Evolutionary conservation across 2,888 invertebrate genomes (phyloP).

Genomic region (Phengaris alcon): DNA sequence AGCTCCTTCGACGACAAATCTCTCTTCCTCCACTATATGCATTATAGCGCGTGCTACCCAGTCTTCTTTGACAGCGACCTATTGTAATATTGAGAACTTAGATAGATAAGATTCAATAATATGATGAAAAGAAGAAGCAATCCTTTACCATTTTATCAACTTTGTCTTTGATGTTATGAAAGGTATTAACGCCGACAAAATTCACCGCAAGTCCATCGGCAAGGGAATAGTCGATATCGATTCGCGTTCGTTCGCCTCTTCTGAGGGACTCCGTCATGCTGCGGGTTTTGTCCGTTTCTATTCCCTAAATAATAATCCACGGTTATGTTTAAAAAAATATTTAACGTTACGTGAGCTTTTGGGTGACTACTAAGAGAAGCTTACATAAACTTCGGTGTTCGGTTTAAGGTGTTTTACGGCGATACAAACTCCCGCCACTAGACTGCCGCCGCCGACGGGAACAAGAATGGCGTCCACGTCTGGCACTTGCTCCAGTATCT

Average conservation of each 20-base stretch:
- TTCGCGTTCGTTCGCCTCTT: constrained; percentile 84
- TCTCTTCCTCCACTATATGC: constrained; percentile 88
- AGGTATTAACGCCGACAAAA: constrained; percentile 65
- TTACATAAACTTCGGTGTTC: constrained; percentile 90
- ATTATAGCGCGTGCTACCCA: constrained; percentile 90
- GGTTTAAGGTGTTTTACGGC: constrained; percentile 93
- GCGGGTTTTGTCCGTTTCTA: constrained; percentile 64
- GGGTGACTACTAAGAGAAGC: constrained; percentile 44
- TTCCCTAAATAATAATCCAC: constrained; percentile 47
- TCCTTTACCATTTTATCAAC: constrained; percentile 67
- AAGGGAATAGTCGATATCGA: constrained; percentile 83
- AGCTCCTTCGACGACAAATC: constrained; percentile 93
- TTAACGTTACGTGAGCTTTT: neutral
- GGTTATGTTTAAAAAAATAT: neutral
- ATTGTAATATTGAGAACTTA: constrained; percentile 16
- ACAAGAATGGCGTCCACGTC: constrained; percentile 92
- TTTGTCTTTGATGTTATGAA: constrained; percentile 59
- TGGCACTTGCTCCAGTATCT: constrained; percentile 93
- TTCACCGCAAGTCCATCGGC: constrained; percentile 86
- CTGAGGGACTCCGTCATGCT: constrained; percentile 71
- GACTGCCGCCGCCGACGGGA: constrained; percentile 95
- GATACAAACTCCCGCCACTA: constrained; percentile 91
- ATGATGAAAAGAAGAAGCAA: neutral
- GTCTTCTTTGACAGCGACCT: constrained; percentile 90
- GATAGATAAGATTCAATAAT: neutral